Evolutionary conservation across 2,113 vertebrate genomes (phyloP).

Genomic region (Canis aureus): DNA sequence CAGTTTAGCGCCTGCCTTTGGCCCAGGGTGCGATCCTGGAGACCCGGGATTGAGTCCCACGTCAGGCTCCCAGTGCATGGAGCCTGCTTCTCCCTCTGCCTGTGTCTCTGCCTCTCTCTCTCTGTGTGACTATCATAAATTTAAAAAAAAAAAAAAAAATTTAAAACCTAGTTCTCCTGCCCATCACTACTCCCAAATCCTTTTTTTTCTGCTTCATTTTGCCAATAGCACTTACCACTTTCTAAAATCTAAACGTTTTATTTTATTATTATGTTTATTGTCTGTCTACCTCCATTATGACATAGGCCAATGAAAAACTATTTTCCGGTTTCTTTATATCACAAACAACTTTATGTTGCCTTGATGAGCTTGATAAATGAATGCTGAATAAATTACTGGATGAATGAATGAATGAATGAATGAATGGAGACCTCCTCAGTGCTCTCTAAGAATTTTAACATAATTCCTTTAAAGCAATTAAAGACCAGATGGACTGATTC

Average conservation of each 20-base stretch:
- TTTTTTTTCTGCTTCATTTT: background rate
- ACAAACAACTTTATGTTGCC: background rate
- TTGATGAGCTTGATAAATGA: background rate
- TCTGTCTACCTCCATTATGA: background rate
- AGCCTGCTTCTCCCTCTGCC: no score
- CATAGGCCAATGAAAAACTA: background rate
- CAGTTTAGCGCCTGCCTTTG: no score
- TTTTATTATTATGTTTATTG: background rate
- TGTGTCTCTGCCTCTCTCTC: no score
- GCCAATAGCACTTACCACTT: background rate
- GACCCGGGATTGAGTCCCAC: no score
- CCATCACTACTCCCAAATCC: background rate
- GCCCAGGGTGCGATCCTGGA: no score
- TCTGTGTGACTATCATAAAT: no score
- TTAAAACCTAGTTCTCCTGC: background rate
- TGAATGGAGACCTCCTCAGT: background rate
- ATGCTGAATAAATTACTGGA: background rate
- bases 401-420: background rate
- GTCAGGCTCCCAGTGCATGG: no score
- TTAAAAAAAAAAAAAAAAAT: no score
- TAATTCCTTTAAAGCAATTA: background rate
- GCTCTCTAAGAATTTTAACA: background rate
- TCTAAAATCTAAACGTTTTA: background rate
- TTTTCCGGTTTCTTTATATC: background rate
- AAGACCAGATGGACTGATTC: background rate